phyloP scores from a whole-genome alignment of 2,888 invertebrate species.

The Parthenolecanium corni region DNA sequence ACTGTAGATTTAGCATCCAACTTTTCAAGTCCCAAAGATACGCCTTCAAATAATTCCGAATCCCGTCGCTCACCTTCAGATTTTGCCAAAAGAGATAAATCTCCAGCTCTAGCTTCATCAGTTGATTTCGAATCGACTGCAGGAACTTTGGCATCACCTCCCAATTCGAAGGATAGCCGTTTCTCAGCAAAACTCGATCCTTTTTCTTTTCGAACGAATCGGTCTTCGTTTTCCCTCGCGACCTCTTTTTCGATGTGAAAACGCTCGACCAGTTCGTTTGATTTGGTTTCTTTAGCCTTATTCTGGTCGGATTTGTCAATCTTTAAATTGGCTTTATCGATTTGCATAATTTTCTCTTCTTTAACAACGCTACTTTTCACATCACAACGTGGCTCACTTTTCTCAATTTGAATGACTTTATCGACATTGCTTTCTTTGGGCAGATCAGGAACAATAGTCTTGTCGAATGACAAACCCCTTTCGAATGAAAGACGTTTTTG shows the following conservation, averaged over 20 bases:
- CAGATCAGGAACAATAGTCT: slow-evolving; percentile 10
- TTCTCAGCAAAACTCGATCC: slow-evolving; percentile 30
- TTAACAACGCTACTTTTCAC: neutral
- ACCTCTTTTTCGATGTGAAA: slow-evolving; percentile 31
- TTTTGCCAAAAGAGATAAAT: neutral
- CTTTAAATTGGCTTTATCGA: neutral
- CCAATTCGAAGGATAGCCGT: slow-evolving; percentile 30
- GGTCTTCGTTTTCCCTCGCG: slow-evolving; percentile 27
- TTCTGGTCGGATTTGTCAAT: neutral
- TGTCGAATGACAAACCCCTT: slow-evolving; percentile 32
- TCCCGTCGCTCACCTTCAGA: slow-evolving; percentile 36
- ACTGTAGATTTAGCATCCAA: slow-evolving; percentile 26
- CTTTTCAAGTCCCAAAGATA: slow-evolving; percentile 38
- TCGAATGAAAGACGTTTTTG: slow-evolving; percentile 35
- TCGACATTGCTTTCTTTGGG: neutral
- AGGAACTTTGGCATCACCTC: neutral
- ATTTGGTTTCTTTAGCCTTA: no score
- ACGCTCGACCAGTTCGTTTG: neutral
- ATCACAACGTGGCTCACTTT: neutral
- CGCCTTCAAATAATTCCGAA: slow-evolving; percentile 41
- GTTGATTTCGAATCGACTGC: neutral
- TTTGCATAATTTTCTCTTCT: neutral
- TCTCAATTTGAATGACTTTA: neutral
- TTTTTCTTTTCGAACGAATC: neutral
- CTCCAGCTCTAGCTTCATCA: neutral